Evolutionary conservation across 2,888 invertebrate species (phyloP).

Genomic region (Plagiodera versicolora): DNA sequence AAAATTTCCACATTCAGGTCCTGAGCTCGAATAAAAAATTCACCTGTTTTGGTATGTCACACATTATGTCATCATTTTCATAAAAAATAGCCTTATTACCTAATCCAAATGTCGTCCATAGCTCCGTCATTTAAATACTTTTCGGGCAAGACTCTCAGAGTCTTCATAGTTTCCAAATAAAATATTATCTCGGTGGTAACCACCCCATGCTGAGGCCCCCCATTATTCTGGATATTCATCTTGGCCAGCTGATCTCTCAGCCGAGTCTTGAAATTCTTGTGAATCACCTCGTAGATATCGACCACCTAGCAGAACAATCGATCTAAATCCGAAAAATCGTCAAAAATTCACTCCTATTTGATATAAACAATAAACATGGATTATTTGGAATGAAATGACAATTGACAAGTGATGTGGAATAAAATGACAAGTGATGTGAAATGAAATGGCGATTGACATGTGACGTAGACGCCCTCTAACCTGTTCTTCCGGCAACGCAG

Average conservation of each 20-base stretch:
- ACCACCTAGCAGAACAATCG: conserved; percentile 42
- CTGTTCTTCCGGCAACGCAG: conserved; percentile 78
- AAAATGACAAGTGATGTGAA: not conserved
- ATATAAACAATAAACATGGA: no score
- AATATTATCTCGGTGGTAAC: conserved; percentile 92
- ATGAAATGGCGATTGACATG: conserved; percentile 7
- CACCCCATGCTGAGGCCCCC: conserved; percentile 94
- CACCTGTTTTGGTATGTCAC: no score
- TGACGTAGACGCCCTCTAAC: conserved; percentile 56
- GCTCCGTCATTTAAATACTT: conserved; percentile 74
- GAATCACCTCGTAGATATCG: conserved; percentile 64
- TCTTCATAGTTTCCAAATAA: conserved; percentile 84
- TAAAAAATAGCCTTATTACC: conserved; percentile 52
- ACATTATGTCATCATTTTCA: not conserved
- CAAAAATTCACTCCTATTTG: no score
- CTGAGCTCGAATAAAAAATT: no score
- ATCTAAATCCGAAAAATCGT: no score
- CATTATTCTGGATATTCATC: conserved; percentile 90
- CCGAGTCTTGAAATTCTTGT: conserved; percentile 84
- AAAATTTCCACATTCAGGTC: no score
- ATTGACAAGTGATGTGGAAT: not conserved
- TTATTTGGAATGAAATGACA: conserved; percentile 10
- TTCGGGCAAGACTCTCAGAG: conserved; percentile 74
- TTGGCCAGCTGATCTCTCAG: conserved; percentile 80
- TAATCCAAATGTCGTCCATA: conserved; percentile 82